Percentiles rank a stretch among this genome's conserved stretches.
Conservation (phyloP, 1,140 invertebrate genomes). For the Psilanteris sp. region DNA sequence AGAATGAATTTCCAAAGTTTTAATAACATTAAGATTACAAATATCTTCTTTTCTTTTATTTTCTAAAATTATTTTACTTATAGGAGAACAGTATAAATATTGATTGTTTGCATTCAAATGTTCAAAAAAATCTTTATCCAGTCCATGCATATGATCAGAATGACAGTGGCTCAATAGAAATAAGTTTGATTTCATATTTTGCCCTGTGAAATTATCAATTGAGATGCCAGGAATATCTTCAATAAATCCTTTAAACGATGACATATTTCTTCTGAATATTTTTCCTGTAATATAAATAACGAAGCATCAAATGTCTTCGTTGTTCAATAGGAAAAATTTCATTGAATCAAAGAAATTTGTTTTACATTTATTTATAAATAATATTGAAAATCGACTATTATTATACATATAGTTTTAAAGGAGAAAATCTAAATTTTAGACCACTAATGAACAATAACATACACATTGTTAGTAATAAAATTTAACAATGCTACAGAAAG, state of each 20-base stretch:
- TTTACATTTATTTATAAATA: no score
- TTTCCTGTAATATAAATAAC: slow-evolving; percentile 70
- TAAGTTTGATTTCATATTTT: slow-evolving; percentile 79
- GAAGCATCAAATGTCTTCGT: slow-evolving; percentile 46
- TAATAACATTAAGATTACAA: slow-evolving; percentile 61
- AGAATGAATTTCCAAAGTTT: slow-evolving; percentile 66
- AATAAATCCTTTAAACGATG: slow-evolving; percentile 83
- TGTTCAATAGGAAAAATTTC: no score
- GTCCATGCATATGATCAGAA: slow-evolving; percentile 84
- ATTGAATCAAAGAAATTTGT: no score
- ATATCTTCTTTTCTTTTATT: slow-evolving; percentile 24
- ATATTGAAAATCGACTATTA: no score
- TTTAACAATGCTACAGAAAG: no score
- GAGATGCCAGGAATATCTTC: slow-evolving; percentile 83
- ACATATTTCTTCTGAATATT: slow-evolving; percentile 76
- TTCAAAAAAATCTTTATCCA: slow-evolving; percentile 71
- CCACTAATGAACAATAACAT: no score
- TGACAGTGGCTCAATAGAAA: slow-evolving; percentile 86
- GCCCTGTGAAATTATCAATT: slow-evolving; percentile 82
- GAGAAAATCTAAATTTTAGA: no score
- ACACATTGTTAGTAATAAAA: no score
- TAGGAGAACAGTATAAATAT: slow-evolving; percentile 72
- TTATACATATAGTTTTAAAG: no score
- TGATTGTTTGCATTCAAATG: slow-evolving; percentile 53
- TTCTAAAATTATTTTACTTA: slow-evolving; percentile 70